Base-by-base conservation (phyloP, 2,888 invertebrate species). In the Cryptocheilus praepositus region DNA sequence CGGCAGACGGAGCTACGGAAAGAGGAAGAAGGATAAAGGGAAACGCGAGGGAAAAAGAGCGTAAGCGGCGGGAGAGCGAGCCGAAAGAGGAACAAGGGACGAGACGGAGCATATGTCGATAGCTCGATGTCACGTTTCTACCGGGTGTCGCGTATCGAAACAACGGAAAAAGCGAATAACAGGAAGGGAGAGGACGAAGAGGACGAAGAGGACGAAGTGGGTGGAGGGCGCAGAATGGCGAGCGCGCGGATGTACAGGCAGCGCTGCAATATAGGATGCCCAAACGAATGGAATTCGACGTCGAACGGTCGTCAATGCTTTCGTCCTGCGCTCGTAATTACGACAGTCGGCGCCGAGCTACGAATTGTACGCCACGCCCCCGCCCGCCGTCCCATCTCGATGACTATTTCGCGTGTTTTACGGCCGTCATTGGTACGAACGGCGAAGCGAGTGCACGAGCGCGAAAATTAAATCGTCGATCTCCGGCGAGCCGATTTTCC, bases 391-490 rank as follows among this genome's bases (percentile, higher is more conserved):
- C 19, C 22, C 11, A 46, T 61, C 63, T 59, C 56, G 63, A 46
- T 55, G 63, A 68, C 51, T 55, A 45, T 67, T 16, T 64, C 62
- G 63, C n/a, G 49, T 52, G 22, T 71, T 76, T 65, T 60, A 55
- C 64, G 58, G 19, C 51, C 59, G 55, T 44, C 57, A 57, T 61
- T 60, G 57, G 13, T 21, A 56, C 19, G 46, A 19, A 63, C 57
- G 56, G 55, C n/a, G 7, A 36, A 57, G n/a, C 19, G 51, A 46
- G 58, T 16, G 44, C 2, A 43, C 55, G 60, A 68, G 61, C 36
- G 67, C 65, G 60, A 71, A 61, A 78, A 80, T 80, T 61, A 77
- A 81, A 81, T 74, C 74, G 70, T 66, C 73, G 67, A 36, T 28
- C 18, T 21, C 11, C 22, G 53, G 28, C 18, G 62, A 49, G 49